Evolutionary conservation across 2,797 vertebrate genomes (phyloP).

Genomic region (Rhodeus uyekii): DNA sequence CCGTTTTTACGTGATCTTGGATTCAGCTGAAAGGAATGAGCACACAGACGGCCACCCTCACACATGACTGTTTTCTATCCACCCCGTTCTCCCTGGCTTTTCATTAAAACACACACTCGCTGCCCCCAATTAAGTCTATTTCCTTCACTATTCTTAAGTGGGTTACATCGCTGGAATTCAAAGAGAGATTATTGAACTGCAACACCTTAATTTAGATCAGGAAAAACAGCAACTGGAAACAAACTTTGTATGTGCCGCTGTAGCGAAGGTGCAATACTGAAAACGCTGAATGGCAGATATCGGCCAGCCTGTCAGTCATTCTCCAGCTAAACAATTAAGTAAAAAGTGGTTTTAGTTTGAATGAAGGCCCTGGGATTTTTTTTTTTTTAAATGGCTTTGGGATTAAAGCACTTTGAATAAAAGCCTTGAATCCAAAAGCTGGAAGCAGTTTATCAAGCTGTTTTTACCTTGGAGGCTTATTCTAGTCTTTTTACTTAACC

Average conservation of each 20-base stretch:
- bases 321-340: conserved; percentile 28
- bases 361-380: not conserved
- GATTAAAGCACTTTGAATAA: conserved; percentile 22
- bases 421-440: conserved; percentile 22
- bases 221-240: conserved; percentile 48
- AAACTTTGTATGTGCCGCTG: conserved; percentile 21
- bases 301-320: conserved; percentile 15
- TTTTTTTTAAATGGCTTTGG: not conserved
- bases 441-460: conserved; percentile 14
- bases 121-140: conserved; percentile 15
- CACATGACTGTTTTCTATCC: conserved; percentile 5
- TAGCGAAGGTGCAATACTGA: conserved; percentile 18
- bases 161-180: conserved; percentile 49
- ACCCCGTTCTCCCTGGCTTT: conserved; percentile 1
- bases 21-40: conserved; percentile 44
- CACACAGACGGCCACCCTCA: conserved; percentile 7
- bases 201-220: conserved; percentile 57
- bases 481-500: not conserved
- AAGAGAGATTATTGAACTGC: conserved; percentile 59
- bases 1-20: conserved; percentile 58
- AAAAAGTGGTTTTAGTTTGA: conserved; percentile 36
- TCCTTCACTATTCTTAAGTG: conserved; percentile 18
- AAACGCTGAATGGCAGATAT: not conserved
- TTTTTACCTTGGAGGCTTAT: conserved; percentile 4
- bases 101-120: conserved; percentile 16